phyloP scores from a whole-genome alignment of 2,113 vertebrate genomes.

The Rhabdomys dilectus region DNA sequence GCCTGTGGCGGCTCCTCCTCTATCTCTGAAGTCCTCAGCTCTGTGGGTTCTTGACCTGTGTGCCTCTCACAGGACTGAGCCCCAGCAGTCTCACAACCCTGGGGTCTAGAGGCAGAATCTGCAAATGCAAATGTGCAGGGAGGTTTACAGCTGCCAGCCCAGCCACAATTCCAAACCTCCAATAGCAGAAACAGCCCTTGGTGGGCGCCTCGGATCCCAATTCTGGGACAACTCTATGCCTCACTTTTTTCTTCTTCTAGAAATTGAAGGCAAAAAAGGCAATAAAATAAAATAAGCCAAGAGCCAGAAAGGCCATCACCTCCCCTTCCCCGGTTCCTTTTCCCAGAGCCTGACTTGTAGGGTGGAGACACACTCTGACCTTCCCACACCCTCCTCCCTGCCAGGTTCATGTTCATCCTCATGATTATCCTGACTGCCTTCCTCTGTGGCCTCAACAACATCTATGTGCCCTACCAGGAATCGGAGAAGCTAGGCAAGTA shows the following conservation, averaged over 20 bases:
- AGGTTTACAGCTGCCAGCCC: background rate
- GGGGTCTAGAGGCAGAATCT: background rate
- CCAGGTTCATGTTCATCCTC: slow-evolving; percentile 95
- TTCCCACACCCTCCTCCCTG: background rate
- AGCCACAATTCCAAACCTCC: background rate
- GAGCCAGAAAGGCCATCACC: background rate
- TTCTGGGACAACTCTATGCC: background rate
- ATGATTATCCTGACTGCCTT: slow-evolving; percentile 96
- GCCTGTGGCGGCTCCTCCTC: background rate
- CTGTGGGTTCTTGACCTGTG: background rate
- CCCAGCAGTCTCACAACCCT: background rate
- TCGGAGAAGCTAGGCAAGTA: slow-evolving; percentile 92
- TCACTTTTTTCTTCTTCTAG: background rate
- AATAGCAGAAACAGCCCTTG: background rate
- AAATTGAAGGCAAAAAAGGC: background rate
- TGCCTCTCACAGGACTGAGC: background rate
- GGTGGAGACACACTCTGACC: background rate
- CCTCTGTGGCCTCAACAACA: slow-evolving; percentile 95
- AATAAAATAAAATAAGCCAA: background rate
- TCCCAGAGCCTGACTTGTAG: background rate
- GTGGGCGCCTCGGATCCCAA: background rate
- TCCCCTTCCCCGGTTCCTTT: background rate
- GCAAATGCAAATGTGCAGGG: background rate
- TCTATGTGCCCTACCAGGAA: slow-evolving; percentile 92
- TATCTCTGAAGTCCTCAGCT: background rate